A percentile compares a stretch with the other conserved stretches of the same genome.
phyloP scores from a whole-genome alignment of 2,797 vertebrate genomes.

The Oreonectes daqikongensis region DNA sequence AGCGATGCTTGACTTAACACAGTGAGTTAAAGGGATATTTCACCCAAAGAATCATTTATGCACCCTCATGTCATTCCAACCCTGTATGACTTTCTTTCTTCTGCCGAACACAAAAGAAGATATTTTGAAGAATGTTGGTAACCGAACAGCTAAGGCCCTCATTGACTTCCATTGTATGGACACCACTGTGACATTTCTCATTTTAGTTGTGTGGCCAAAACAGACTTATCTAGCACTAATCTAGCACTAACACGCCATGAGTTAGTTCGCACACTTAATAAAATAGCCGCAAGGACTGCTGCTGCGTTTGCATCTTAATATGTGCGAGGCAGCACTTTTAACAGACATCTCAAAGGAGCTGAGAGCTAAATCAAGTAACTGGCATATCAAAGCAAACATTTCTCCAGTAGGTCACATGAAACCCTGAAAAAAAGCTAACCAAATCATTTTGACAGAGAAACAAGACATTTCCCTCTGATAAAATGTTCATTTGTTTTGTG shows the following conservation, averaged over 20 bases:
- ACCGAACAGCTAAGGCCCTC: too few species aligned
- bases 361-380: constrained; percentile 34
- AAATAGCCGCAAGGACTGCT: constrained; percentile 12
- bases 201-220: neutral
- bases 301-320: constrained; percentile 35
- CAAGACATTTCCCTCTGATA: constrained; percentile 35
- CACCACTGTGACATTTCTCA: neutral
- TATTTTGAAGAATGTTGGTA: too few species aligned
- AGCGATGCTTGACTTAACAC: neutral
- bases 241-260: neutral
- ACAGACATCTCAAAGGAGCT: constrained; percentile 24
- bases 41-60: too few species aligned
- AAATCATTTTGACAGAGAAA: constrained; percentile 26
- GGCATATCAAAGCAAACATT: constrained; percentile 38
- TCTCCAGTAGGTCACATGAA: constrained; percentile 37
- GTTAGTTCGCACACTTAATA: neutral
- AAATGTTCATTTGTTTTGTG: constrained; percentile 28
- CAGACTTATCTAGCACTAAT: neutral
- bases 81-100: too few species aligned
- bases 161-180: too few species aligned
- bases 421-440: constrained; percentile 21
- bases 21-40: neutral
- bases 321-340: constrained; percentile 32
- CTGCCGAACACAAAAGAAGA: too few species aligned
- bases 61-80: too few species aligned